These are phyloP conservation scores for Listronotus bonariensis DNA, from an alignment of 1,140 invertebrate genomes.

Conservation along the genomic window DNA sequence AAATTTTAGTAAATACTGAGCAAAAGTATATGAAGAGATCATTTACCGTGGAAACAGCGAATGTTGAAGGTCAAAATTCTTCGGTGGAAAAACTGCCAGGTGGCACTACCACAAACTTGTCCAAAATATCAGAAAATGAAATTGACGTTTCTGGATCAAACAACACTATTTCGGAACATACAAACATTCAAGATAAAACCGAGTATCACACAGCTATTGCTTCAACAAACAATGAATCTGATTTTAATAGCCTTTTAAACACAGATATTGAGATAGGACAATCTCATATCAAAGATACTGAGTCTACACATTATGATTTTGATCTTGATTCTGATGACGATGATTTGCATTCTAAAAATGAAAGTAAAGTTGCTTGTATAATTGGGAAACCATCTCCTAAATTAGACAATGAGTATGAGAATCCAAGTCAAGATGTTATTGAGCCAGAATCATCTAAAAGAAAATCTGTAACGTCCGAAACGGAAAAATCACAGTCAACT, in stretches of 20 bases:
- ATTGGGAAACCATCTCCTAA: background rate
- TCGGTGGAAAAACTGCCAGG: background rate
- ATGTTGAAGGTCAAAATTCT: background rate
- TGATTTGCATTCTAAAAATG: conserved; percentile 2
- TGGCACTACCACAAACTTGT: background rate
- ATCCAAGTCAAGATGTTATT: background rate
- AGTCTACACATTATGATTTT: conserved; percentile 24
- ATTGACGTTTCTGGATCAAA: background rate
- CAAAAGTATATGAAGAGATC: too few species aligned
- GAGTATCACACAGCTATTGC: background rate
- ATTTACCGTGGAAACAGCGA: background rate
- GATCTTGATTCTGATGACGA: conserved; percentile 24
- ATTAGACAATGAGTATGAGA: background rate
- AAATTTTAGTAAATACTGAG: background rate
- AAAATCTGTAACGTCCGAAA: background rate
- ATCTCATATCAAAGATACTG: conserved; percentile 5
- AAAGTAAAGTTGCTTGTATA: background rate
- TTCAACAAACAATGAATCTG: conserved; percentile 1
- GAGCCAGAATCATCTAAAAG: background rate
- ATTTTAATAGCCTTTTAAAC: background rate
- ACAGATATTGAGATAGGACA: background rate
- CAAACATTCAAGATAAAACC: conserved; percentile 5
- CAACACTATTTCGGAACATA: background rate
- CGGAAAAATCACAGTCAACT: too few species aligned
- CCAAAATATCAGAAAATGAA: too few species aligned